Base-by-base conservation (phyloP, 2,797 vertebrate species). In the Xiphophorus birchmanni region DNA sequence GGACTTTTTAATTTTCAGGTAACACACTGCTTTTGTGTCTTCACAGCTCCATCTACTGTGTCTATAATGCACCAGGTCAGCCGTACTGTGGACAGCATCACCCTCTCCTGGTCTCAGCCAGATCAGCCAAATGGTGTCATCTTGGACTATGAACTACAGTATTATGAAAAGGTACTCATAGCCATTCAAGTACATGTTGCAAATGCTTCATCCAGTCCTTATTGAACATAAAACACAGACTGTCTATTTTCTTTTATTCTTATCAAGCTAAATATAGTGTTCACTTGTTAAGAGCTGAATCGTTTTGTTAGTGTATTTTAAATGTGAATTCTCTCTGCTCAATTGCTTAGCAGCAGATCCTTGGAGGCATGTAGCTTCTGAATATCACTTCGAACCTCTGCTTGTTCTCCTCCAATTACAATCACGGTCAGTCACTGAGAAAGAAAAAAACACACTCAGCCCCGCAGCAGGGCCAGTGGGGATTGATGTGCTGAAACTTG, bases 41-140 rank as follows among this genome's bases (percentile, higher is more conserved):
- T 90, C 65, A 3, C 95, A 97, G 98, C 98, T 86, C 98, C 98
- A 0, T 99, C 98, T 0, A 96, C 97, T 0, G 97, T 99, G 48
- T 99, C 98, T 81, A 99, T 99, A 88, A 99, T 99, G 97, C 98
- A 99, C 89, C 98, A 99, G 93, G 98, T 98, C 88, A 99, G 98
- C 81, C 97, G 98, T 40, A 97, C 97, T 0, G 97, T 99, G 94
- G 97, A 99, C 95, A 98, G 97, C 96, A 98, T 99, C 90, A 99
- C 98, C 35, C 96, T 99, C 35, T 98, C 98, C 0, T 99, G 98
- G 98, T 99, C 98, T 74, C 98, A 99, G 89, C 98, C 98, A 0
- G 98, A 99, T 94, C 98, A 99, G 88, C 98, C 98, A 60, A 99
- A 99, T 0, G 98, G 98, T 6, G 96, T 99, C 93, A 99, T 99